Evolutionary conservation across 2,888 invertebrate genomes (phyloP).

Genomic region (Bellardia pandia): DNA sequence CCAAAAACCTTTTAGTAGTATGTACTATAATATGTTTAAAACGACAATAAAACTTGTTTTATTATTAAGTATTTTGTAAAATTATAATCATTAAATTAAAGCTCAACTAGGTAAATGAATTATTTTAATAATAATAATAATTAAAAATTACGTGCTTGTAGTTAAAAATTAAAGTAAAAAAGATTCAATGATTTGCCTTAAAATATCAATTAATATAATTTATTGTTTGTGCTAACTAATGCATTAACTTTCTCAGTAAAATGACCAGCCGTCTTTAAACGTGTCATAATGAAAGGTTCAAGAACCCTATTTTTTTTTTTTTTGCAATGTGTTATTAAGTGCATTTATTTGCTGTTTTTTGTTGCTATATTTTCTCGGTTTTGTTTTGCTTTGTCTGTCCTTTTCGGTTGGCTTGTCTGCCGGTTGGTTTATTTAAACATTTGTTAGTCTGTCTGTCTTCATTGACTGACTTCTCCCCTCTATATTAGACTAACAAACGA

Average conservation of each 20-base stretch:
- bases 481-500: slow-evolving; percentile 6
- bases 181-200: background rate
- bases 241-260: background rate
- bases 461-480: background rate
- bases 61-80: no score
- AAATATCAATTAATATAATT: background rate
- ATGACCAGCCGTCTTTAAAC: slow-evolving; percentile 34
- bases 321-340: slow-evolving; percentile 35
- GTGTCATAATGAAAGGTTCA: slow-evolving; percentile 56
- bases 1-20: no score
- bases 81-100: no score
- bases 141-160: no score
- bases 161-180: no score
- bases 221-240: background rate
- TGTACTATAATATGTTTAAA: no score
- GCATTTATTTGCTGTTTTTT: slow-evolving; percentile 27
- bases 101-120: no score
- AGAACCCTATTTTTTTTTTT: slow-evolving; percentile 31
- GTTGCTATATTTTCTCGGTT: slow-evolving; percentile 32
- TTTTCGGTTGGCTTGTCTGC: slow-evolving; percentile 41
- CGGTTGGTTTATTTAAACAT: slow-evolving; percentile 1
- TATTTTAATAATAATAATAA: no score
- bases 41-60: no score
- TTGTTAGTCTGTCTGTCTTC: slow-evolving; percentile 23
- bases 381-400: slow-evolving; percentile 64